Percentiles rank a stretch among this genome's conserved stretches.
Evolutionary conservation across 2,888 invertebrate species (phyloP).

Genomic region (Microctonus brassicae): DNA sequence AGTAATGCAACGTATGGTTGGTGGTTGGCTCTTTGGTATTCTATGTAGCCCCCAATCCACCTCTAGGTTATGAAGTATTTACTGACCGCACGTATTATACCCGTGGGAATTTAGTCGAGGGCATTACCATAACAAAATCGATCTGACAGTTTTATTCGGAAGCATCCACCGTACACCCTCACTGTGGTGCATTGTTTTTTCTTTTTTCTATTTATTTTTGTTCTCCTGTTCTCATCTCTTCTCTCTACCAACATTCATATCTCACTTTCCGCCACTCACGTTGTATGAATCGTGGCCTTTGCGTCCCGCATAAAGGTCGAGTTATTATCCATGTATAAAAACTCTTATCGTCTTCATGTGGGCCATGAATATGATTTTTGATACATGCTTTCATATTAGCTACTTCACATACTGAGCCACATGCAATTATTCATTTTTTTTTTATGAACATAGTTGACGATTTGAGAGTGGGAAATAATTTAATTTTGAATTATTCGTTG

Average conservation of each 20-base stretch:
- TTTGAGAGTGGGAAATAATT: not conserved
- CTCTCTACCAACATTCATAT: not conserved
- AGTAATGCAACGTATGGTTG: conserved; percentile 21
- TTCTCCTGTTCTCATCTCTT: not conserved
- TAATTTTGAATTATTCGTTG: not conserved
- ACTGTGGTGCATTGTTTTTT: too few relatives aligned
- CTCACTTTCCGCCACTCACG: not conserved
- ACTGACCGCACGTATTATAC: conserved; percentile 51
- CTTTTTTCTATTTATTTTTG: too few relatives aligned
- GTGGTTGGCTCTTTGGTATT: conserved; percentile 50
- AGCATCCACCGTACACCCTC: conserved; percentile 2
- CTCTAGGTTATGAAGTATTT: conserved; percentile 53
- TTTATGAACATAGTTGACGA: not conserved
- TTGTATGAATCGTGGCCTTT: conserved; percentile 21
- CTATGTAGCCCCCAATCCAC: conserved; percentile 24
- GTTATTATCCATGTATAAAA: not conserved
- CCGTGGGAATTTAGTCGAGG: conserved; percentile 41
- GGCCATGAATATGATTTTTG: not conserved
- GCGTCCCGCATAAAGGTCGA: conserved; percentile 8
- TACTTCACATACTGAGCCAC: not conserved
- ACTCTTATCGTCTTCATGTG: conserved; percentile 3
- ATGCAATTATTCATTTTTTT: not conserved
- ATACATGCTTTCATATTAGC: not conserved
- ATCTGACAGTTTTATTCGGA: conserved; percentile 41
- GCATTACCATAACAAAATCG: conserved; percentile 54